Evolutionary conservation across 1,140 invertebrate species (phyloP), one percentile per base, ranked within the genome.

Genomic region (Proales similis): DNA sequence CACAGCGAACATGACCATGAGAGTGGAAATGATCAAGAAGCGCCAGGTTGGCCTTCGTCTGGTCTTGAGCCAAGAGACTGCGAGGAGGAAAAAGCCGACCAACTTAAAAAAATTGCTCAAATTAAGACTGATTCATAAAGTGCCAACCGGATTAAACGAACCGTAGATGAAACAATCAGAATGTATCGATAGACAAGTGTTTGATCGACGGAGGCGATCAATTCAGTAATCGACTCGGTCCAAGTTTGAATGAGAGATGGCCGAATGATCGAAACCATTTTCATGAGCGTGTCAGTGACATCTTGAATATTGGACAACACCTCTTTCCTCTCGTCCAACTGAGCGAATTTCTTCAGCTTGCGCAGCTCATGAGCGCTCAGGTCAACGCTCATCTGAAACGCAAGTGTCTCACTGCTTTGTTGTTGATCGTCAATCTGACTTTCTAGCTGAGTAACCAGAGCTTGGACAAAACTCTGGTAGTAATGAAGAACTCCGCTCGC

Each of bases 381-480:
- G 29, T 57, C 20, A 12, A 57, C 29, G 3, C 51, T 42, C 27
- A 57, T 39, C 32, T 57, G 39, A 30, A 42, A 42, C 30, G 39
- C 36, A 20, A n/a, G 45, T 4, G 14, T 7, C 27, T 24, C 19
- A 43, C 45, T 42, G 17, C 30, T 42, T 0, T 6, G 9, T 29
- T 49, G 7, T 3, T 22, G 14, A 0, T 42, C 19, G 29, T 19
- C 24, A 24, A 57, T 42, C 38, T 57, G 51, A 11, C 30, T 9
- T 17, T 42, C 14, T 4, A 57, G 19, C 27, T 24, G 45, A 26
- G 33, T 42, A n/a, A 57, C 27, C 27, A 57, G 45, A 9, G 20
- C n/a, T 20, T 57, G 51, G 2, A 57, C 51, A 42, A 57, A 57
- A 42, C 29, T 57, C 45, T 57, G 39, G 36, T 57, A 57, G 27